Base-by-base conservation (phyloP, 2,888 invertebrate genomes). In the Lysandra bellargus region DNA sequence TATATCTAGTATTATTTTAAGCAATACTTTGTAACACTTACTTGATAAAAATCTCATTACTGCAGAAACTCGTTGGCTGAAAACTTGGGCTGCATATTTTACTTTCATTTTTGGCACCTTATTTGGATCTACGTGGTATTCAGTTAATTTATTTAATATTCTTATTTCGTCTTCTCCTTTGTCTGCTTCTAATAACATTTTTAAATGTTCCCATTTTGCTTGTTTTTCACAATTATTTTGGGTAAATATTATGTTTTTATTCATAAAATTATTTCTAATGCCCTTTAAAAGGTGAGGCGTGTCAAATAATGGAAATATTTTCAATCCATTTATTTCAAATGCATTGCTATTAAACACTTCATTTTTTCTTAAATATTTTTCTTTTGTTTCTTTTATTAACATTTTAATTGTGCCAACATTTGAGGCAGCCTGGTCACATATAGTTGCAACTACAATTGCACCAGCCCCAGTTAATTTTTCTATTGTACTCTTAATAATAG, bases 301-400 rank as follows among this genome's bases (percentile, higher is more conserved):
- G 57, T 79, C 79, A 40, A 78, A 79, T 12, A 79, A 57, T 4
- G 79, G 79, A 17, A 79, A 79, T 23, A 79, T 40, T 40, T 78
- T 78, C 6, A 64, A 14, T 40, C 17, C 17, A 40, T 78, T 23
- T 4, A 78, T 17, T 40, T 78, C 64, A 37, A 60, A 33, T 60
- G 77, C 78, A 64, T 14, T 78, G n/a, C 40, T 40, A n/a, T 33
- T 64, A 14, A 64, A 64, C 40, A 64, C 78, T 64, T 37, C 40
- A 61, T 44, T 44, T 64, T 64, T 7, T 78, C 44, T 12, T 61
- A 64, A 61, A 61, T 78, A 78, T 23, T 64, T 78, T 78, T 64
- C n/a, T 64, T 40, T 78, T 6, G 78, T 78, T 12, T 64, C 78
- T n/a, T 78, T 37, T 5, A 40, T 30, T 14, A 76, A 53, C 76